Conservation (phyloP, 2,113 vertebrate genomes). For the Corythoichthys intestinalis region DNA sequence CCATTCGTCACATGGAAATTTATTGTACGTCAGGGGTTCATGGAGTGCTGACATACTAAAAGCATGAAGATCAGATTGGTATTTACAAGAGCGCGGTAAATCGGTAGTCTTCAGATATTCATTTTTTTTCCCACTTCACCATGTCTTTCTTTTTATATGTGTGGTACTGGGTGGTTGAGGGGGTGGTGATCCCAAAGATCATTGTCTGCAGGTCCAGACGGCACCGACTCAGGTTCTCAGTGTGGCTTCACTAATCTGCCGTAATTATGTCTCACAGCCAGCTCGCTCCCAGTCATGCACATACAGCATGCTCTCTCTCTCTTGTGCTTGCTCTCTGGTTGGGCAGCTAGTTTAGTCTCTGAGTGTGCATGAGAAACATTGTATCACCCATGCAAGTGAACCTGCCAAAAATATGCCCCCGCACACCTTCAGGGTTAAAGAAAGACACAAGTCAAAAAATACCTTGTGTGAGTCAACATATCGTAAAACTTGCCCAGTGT, state of each 20-base stretch:
- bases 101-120: background rate
- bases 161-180: background rate
- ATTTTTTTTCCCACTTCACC: constrained; percentile 18
- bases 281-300: constrained; percentile 40
- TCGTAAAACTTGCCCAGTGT: constrained; percentile 35
- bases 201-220: constrained; percentile 56
- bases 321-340: constrained; percentile 2
- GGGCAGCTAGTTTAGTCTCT: background rate
- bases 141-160: constrained; percentile 2
- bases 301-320: constrained; percentile 10
- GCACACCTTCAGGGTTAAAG: constrained; percentile 26
- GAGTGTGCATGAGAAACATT: background rate
- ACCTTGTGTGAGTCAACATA: constrained; percentile 32
- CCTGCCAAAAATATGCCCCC: constrained; percentile 29
- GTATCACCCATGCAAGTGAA: constrained; percentile 23
- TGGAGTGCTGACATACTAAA: constrained; percentile 30
- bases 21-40: constrained; percentile 16
- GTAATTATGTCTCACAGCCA: constrained; percentile 62
- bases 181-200: constrained; percentile 42
- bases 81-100: constrained; percentile 25
- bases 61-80: constrained; percentile 16
- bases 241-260: constrained; percentile 62
- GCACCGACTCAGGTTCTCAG: constrained; percentile 53
- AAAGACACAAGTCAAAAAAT: constrained; percentile 3
- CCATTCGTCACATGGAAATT: constrained; percentile 16